Percentiles rank a stretch among this genome's conserved stretches.
phyloP scores from a whole-genome alignment of 2,888 invertebrate genomes.

The Sinhomidia bicolor region DNA sequence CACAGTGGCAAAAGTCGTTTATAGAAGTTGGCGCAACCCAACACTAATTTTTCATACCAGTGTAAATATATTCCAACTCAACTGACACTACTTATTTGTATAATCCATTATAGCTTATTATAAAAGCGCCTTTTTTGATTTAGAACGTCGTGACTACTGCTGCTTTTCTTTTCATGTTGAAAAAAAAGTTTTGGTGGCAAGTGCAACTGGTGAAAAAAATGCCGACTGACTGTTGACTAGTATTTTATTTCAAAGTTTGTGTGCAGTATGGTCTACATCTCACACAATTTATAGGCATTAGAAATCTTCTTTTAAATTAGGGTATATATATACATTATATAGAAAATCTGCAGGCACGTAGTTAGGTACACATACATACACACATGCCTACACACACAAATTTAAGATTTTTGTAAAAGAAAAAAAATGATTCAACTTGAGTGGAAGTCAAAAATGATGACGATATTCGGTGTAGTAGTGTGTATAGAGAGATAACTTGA shows the following conservation, averaged over 20 bases:
- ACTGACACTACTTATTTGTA: conserved; percentile 39
- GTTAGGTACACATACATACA: too few species aligned
- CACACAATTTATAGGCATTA: not conserved
- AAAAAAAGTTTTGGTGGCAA: conserved; percentile 51
- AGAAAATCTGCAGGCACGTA: not conserved
- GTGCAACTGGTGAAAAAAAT: conserved; percentile 47
- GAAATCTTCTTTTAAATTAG: too few species aligned
- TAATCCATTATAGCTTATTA: conserved; percentile 24
- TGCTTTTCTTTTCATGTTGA: conserved; percentile 39
- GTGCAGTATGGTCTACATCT: conserved; percentile 43
- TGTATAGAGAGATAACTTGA: not conserved
- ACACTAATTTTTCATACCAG: conserved; percentile 42
- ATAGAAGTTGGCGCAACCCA: conserved; percentile 12
- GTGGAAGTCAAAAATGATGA: too few species aligned
- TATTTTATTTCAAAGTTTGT: conserved; percentile 1
- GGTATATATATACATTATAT: too few species aligned
- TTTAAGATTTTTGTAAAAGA: not conserved
- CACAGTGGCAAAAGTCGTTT: conserved; percentile 15
- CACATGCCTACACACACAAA: not conserved
- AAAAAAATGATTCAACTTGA: conserved; percentile 25
- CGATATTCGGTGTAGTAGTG: too few species aligned
- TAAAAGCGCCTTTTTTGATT: conserved; percentile 41
- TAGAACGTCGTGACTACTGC: conserved; percentile 56
- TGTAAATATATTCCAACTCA: too few species aligned
- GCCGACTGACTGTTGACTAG: conserved; percentile 40